Conservation (phyloP, 2,888 invertebrate genomes). For the Uropetala carovei region DNA sequence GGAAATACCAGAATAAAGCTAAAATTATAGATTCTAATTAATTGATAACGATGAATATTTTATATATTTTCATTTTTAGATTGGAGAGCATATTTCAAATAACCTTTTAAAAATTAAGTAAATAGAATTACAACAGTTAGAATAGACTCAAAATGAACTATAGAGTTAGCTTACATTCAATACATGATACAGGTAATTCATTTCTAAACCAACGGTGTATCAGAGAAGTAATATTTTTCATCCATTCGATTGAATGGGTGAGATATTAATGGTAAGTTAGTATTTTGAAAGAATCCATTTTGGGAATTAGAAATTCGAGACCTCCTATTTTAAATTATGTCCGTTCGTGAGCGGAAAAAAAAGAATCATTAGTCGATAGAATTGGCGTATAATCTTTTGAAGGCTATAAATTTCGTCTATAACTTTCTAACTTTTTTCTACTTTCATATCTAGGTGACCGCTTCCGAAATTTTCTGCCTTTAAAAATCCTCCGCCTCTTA, state of each 20-base stretch:
- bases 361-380: not conserved
- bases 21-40: not conserved
- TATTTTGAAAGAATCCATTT: not conserved
- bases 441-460: not conserved
- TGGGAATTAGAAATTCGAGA: not conserved
- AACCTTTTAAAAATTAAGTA: too few species aligned
- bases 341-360: not conserved
- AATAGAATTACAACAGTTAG: too few species aligned
- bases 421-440: conserved; percentile 3
- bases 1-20: not conserved
- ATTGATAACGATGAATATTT: not conserved
- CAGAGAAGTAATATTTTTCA: not conserved
- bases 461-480: not conserved
- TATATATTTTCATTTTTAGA: not conserved
- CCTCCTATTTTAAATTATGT: not conserved
- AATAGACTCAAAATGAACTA: too few species aligned
- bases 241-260: not conserved
- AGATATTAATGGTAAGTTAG: not conserved
- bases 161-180: too few species aligned
- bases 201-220: too few species aligned
- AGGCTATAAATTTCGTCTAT: not conserved
- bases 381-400: not conserved
- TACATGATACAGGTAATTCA: too few species aligned
- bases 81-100: not conserved
- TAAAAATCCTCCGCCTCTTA: not conserved